Base-by-base conservation (phyloP, 2,113 vertebrate genomes). In the Zosterops pallidus region DNA sequence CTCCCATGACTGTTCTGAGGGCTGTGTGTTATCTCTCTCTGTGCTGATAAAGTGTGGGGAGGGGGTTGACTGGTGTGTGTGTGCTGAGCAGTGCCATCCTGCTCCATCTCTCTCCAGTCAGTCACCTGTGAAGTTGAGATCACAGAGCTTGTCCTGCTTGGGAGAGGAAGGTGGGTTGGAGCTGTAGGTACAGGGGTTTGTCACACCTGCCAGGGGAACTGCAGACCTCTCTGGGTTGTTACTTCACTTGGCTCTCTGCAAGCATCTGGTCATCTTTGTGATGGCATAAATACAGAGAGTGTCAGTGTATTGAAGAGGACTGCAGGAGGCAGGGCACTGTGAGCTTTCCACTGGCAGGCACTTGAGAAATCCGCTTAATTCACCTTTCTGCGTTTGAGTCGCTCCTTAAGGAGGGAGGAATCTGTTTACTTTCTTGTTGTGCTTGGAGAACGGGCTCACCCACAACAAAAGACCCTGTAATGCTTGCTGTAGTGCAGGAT, bases 401-500 rank as follows among this genome's bases (percentile, higher is more conserved):
- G 0, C 33, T 63, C 9, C 41, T 67, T 86, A 28, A 63, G 92
- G 39, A 56, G 18, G 21, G 46, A 81, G 70, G 33, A 74, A 90
- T 88, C 64, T 76, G 41, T 94, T 95, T 92, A 89, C 52, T 92
- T 75, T 77, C 57, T 71, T 86, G n/a, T 83, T 7, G 4, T 53
- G 37, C 79, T 96, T 77, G 72, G 90, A 80, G 92, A 88, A 91
- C 0, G 42, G 44, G 41, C 42, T 96, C 92, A 64, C 31, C 52
- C 42, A 29, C 80, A 68, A 82, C 93, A 95, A 94, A 97, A 97
- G 87, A 55, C 89, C 91, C 83, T 91, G 89, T 77, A 74, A 55
- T 74, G 64, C 93, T 95, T 94, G 82, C 88, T 88, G 39, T 79
- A 92, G 94, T 80, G 60, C 53, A 74, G 95, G 96, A 94, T 98